phyloP scores from a whole-genome alignment of 2,797 vertebrate species.

The Acrossocheilus wenchowensis region DNA sequence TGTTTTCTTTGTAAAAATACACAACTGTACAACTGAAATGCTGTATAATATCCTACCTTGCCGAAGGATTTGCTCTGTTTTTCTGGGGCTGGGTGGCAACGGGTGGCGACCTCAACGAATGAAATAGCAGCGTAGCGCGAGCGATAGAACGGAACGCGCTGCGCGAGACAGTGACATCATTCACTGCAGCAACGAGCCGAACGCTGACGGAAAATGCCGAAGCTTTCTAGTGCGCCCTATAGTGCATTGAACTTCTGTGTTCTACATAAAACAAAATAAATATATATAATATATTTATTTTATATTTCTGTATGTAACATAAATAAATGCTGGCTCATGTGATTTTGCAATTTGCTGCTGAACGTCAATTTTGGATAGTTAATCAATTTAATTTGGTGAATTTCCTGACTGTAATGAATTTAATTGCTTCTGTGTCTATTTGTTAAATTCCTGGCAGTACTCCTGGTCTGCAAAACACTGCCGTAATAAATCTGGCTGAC shows the following conservation, averaged over 20 bases:
- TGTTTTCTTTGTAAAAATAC: neutral
- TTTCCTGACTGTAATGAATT: neutral
- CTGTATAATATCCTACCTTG: slow-evolving; percentile 46
- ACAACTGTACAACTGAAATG: neutral
- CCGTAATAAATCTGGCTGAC: slow-evolving; percentile 4
- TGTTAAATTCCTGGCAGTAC: neutral
- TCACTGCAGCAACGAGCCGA: slow-evolving; percentile 61
- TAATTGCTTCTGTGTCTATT: neutral
- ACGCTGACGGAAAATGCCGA: slow-evolving; percentile 49
- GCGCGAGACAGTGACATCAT: slow-evolving; percentile 59
- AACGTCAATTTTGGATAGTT: neutral
- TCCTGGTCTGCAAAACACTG: slow-evolving; percentile 34
- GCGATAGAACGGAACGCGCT: slow-evolving; percentile 32
- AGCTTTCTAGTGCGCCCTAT: neutral
- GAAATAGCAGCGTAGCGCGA: slow-evolving; percentile 35
- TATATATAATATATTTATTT: neutral
- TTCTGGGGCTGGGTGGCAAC: slow-evolving; percentile 32
- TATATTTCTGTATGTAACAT: neutral
- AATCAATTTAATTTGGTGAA: neutral
- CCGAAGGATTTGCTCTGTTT: slow-evolving; percentile 32
- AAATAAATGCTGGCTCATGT: neutral
- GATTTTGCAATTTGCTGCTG: neutral
- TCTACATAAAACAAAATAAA: neutral
- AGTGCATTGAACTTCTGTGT: neutral
- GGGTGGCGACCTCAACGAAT: slow-evolving; percentile 42